Evolutionary conservation across 2,888 invertebrate species (phyloP), one percentile per base, ranked within the genome.

Genomic region (Tribolium freemani): DNA sequence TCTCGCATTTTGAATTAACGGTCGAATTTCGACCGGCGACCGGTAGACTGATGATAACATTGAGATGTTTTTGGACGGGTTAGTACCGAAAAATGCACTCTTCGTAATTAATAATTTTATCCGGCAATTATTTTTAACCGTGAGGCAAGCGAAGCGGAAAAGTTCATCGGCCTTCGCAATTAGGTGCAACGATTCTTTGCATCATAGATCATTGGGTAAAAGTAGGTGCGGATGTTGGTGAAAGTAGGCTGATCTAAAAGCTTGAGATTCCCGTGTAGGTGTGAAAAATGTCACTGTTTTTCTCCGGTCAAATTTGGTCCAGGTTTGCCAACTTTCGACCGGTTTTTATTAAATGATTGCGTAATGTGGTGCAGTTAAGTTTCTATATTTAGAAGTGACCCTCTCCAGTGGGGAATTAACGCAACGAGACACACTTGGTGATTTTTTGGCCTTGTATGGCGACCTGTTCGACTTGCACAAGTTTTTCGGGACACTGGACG

Each of bases 321-420:
- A 53, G 20, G 30, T 53, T 53, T 64, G 45, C 16, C 30, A 56
- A 30, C 21, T 38, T n/a, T 57, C n/a, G 38, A 16, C 45, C 30
- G 54, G 46, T 56, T 51, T 67, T 58, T 61, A 61, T 58, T 58
- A 58, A 75, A 63, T 66, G 71, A 63, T 81, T 80, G 77, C 80
- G 80, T 78, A 78, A 80, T 67, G 58, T 71, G 66, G 69, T 78
- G 76, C 75, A 75, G 72, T 75, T 81, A 72, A 75, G 72, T 78
- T 69, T 63, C 83, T 83, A 83, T 77, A 83, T 82, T 79, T 83
- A 83, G 83, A 70, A 74, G 75, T 83, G 83, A 83, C 77, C 77
- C 78, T 76, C 57, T 80, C 78, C 77, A 61, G 75, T 71, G 70
- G 70, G 61, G 71, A 71, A 75, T 75, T 76, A 76, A 73, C 75